Base-by-base conservation (phyloP, 2,797 vertebrate genomes). In the Jordanella pulchra region DNA sequence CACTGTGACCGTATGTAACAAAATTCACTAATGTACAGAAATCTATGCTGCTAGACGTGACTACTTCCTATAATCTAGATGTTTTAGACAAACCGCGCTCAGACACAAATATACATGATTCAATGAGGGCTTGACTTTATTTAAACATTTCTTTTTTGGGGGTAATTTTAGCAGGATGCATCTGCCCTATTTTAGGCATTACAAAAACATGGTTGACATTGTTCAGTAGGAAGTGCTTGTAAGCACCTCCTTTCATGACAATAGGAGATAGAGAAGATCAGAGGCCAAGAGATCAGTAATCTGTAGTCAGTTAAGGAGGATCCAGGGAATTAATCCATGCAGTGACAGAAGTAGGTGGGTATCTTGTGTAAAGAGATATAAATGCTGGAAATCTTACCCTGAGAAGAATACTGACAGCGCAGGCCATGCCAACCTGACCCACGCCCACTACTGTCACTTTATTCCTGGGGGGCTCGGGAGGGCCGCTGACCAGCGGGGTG, bases 361-460 rank as follows among this genome's bases (percentile, higher is more conserved):
- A 30, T 79, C 76, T 84, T 82, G 73, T 72, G 67, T 77, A 66
- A 42, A 71, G 7, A n/a, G 21, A 68, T 45, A 68, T 68, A 77
- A 63, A n/a, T 56, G 65, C 60, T 15, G 21, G 67, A 56, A 14
- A 42, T 87, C 91, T 94, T 91, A 95, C 94, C 92, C 87, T 90
- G 72, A 95, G 90, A 65, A 95, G 84, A 84, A 95, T 90, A 82
- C 93, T 95, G 81, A 95, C 65, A 5, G 94, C 94, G 86, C 94
- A 95, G 67, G 95, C 93, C 95, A 95, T 95, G 85, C 95, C 95
- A n/a, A 95, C 95, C 84, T 94, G 93, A 23, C 95, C 95, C 81
- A 94, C 93, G 0, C 95, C 95, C 58, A 95, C 93, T 72, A 95
- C 91, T 0, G 95, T 93, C 82, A 95, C 92, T 84, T 95, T 95